Conservation (phyloP, 2,888 invertebrate species). For the Nemotelus nigrinus region DNA sequence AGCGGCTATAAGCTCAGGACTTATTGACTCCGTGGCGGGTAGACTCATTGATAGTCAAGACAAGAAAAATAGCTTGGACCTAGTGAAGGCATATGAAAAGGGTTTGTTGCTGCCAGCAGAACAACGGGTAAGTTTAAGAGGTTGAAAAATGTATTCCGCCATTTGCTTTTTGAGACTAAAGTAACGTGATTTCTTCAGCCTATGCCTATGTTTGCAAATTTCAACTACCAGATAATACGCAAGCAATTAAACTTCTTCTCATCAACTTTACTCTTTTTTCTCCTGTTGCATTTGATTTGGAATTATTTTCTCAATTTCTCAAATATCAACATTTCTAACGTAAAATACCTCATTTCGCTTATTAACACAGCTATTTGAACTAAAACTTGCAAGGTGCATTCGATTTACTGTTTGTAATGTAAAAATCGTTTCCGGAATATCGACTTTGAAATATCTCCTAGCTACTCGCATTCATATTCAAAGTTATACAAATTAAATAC, state of each 20-base stretch:
- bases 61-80: conserved; percentile 69
- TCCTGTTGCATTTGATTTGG: not conserved
- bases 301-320: not conserved
- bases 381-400: not conserved
- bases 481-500: too few relatives aligned
- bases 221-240: not conserved
- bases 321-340: too few relatives aligned
- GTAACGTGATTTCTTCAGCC: conserved; percentile 14
- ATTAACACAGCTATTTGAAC: conserved; percentile 19
- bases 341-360: not conserved
- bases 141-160: not conserved
- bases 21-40: conserved; percentile 80
- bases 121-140: conserved; percentile 83
- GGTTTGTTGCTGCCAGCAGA: conserved; percentile 90
- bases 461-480: too few relatives aligned
- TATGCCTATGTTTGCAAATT: conserved; percentile 16
- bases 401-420: too few relatives aligned
- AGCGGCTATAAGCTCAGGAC: conserved; percentile 77
- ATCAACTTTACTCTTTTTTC: conserved; percentile 12
- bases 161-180: conserved; percentile 17
- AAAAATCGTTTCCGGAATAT: too few relatives aligned
- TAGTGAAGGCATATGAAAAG: conserved; percentile 86
- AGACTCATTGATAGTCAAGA: conserved; percentile 70
- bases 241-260: not conserved
- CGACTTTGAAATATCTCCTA: too few relatives aligned